A percentile compares a stretch with the other conserved stretches of the same genome.
Evolutionary conservation across 2,113 vertebrate genomes (phyloP).

Genomic region (Nyctibius bracteatus): DNA sequence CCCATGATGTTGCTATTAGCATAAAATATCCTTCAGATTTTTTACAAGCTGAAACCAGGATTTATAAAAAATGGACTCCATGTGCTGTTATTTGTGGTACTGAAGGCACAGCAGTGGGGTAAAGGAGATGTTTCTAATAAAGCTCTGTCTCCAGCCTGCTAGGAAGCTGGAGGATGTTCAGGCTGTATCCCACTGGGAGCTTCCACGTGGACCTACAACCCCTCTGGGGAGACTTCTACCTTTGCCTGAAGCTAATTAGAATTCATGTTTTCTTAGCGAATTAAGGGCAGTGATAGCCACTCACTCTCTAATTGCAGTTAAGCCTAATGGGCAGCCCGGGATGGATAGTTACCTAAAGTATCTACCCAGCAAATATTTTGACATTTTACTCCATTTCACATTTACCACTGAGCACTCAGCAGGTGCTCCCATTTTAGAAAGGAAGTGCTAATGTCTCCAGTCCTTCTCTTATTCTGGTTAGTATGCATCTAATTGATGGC

Average conservation of each 20-base stretch:
- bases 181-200: background rate
- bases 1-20: constrained; percentile 26
- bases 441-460: constrained; percentile 56
- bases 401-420: constrained; percentile 66
- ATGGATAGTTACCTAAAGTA: constrained; percentile 13
- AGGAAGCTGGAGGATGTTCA: background rate
- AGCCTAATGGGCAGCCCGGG: constrained; percentile 40
- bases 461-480: constrained; percentile 44
- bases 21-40: constrained; percentile 1
- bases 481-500: constrained; percentile 36
- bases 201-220: constrained; percentile 24
- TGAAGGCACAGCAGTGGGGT: background rate
- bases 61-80: background rate
- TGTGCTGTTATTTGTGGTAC: background rate
- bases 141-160: background rate
- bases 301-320: constrained; percentile 40
- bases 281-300: constrained; percentile 55
- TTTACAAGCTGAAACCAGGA: background rate
- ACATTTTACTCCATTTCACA: constrained; percentile 40
- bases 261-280: constrained; percentile 69
- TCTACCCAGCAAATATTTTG: constrained; percentile 72
- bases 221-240: constrained; percentile 36
- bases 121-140: constrained; percentile 44
- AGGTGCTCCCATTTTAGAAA: constrained; percentile 53
- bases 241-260: constrained; percentile 67